Percentiles rank a stretch among this genome's conserved stretches.
phyloP scores from a whole-genome alignment of 2,113 vertebrate species.

The Centrocercus urophasianus region DNA sequence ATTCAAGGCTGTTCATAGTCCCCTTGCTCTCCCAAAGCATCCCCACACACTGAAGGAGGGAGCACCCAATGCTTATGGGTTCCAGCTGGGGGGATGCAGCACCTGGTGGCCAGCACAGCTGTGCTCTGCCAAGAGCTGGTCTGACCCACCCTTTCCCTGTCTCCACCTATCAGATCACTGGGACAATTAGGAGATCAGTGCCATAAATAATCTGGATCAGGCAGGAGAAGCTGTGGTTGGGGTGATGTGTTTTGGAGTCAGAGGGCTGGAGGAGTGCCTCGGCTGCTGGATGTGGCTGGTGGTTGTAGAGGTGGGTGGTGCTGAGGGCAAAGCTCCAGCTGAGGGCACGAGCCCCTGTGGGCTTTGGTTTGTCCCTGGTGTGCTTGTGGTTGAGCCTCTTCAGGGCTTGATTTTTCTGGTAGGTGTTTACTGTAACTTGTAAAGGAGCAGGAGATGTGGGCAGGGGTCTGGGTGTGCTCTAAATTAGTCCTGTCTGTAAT shows the following conservation, averaged over 20 bases:
- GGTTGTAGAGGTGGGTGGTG: not conserved
- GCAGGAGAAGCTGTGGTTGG: not conserved
- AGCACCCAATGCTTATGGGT: not conserved
- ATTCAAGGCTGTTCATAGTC: not conserved
- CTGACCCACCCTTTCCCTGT: not conserved
- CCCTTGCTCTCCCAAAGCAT: not conserved
- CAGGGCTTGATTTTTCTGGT: not conserved
- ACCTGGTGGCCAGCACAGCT: not conserved
- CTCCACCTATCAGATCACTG: not conserved
- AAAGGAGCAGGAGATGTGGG: not conserved
- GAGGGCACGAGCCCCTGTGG: rapidly evolving
- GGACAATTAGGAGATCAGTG: not conserved
- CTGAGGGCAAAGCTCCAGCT: not conserved
- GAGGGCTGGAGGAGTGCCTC: not conserved
- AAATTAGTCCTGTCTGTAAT: not conserved
- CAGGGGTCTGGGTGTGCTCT: not conserved
- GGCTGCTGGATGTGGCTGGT: not conserved
- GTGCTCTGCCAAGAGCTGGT: not conserved
- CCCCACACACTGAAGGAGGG: not conserved
- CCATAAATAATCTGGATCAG: not conserved
- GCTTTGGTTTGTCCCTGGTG: not conserved
- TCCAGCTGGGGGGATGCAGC: not conserved
- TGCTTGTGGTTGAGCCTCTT: not conserved
- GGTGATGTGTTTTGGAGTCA: rapidly evolving
- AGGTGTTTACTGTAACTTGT: rapidly evolving